phyloP scores from a whole-genome alignment of 2,797 vertebrate species.

The Falco novaeseelandiae region DNA sequence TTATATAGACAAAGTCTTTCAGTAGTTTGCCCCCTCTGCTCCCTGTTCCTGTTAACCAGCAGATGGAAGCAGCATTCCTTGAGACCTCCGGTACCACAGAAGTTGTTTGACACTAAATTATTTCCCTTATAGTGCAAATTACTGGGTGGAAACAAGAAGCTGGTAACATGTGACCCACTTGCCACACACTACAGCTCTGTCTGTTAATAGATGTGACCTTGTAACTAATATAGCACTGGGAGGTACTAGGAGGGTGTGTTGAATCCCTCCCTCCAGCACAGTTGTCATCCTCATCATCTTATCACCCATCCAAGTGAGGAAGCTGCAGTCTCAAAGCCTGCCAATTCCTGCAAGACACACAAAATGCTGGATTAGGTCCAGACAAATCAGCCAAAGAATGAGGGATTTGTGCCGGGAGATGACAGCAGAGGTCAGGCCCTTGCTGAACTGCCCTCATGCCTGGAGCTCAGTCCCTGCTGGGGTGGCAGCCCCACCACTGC shows the following conservation, averaged over 20 bases:
- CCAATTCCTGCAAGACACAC: background rate
- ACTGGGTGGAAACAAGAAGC: slow-evolving; percentile 29
- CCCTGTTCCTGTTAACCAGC: background rate
- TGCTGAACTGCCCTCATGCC: background rate
- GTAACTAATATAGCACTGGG: background rate
- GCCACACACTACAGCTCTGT: background rate
- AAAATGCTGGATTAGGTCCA: background rate
- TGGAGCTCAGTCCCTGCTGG: rapidly evolving
- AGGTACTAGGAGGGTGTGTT: background rate
- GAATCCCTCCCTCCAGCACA: background rate
- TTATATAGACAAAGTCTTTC: background rate
- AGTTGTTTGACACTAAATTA: background rate
- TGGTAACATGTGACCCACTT: background rate
- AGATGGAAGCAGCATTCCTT: background rate
- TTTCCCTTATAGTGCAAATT: background rate
- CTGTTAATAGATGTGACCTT: slow-evolving; percentile 21
- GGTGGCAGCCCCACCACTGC: background rate
- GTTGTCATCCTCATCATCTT: background rate
- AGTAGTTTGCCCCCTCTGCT: background rate
- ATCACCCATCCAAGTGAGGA: background rate
- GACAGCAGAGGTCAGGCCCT: background rate
- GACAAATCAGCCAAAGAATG: background rate
- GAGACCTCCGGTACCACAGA: background rate
- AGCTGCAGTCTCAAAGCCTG: background rate
- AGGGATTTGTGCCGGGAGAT: background rate